phyloP scores from a whole-genome alignment of 2,113 vertebrate species.

The Ciconia stormi region DNA sequence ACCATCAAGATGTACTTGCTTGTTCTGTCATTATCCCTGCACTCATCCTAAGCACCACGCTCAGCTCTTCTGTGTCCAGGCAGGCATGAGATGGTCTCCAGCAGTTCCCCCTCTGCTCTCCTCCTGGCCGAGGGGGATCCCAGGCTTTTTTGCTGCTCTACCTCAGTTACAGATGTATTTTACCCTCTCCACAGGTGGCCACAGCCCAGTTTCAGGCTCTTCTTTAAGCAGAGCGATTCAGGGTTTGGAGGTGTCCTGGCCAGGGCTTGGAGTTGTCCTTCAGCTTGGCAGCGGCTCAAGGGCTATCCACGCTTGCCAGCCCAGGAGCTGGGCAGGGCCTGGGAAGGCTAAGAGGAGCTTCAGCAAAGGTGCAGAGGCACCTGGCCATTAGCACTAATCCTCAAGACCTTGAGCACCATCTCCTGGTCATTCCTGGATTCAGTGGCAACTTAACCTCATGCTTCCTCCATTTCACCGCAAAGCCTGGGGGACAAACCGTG shows the following conservation, averaged over 20 bases:
- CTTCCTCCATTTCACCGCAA: background rate
- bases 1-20: background rate
- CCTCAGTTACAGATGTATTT: background rate
- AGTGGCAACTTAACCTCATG: background rate
- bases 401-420: slow-evolving; percentile 77
- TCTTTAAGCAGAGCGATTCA: background rate
- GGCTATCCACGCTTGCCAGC: background rate
- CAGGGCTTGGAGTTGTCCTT: background rate
- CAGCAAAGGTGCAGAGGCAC: background rate
- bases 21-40: background rate
- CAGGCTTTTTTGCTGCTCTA: background rate
- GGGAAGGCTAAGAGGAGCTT: background rate
- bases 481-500: fast-evolving
- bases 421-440: slow-evolving; percentile 72
- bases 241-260: background rate
- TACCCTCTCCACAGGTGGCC: background rate
- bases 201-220: background rate
- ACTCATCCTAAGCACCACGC: background rate
- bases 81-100: background rate
- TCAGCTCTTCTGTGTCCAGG: background rate
- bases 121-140: background rate
- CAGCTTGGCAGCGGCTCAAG: background rate
- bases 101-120: background rate
- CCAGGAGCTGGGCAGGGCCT: background rate
- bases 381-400: slow-evolving; percentile 14